Conservation (phyloP, 2,888 invertebrate species). For the Opisthograptis luteolata region DNA sequence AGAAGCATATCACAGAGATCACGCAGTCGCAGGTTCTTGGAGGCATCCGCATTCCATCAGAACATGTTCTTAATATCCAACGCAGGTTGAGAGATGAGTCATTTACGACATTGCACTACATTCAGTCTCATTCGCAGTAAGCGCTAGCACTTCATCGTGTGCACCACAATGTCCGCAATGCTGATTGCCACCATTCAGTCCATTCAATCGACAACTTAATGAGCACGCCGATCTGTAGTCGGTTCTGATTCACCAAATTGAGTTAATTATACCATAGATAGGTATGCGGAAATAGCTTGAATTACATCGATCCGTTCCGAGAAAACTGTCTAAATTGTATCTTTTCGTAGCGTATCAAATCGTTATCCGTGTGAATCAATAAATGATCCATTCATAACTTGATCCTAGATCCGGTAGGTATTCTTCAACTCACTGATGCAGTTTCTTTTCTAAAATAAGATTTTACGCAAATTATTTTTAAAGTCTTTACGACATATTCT, state of each 20-base stretch:
- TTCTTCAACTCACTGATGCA: background rate
- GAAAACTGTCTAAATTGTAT: slow-evolving; percentile 45
- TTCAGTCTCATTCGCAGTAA: slow-evolving; percentile 74
- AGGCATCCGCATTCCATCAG: slow-evolving; percentile 76
- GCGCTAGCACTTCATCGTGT: slow-evolving; percentile 55
- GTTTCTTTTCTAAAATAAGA: background rate
- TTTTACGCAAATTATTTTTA: background rate
- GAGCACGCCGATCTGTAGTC: slow-evolving; percentile 44
- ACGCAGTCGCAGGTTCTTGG: slow-evolving; percentile 62
- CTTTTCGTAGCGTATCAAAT: slow-evolving; percentile 41
- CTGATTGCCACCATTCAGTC: slow-evolving; percentile 49
- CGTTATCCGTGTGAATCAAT: slow-evolving; percentile 33
- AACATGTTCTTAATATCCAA: slow-evolving; percentile 72
- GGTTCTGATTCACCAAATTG: slow-evolving; percentile 55
- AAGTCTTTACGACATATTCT: background rate
- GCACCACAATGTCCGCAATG: slow-evolving; percentile 44
- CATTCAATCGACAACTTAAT: slow-evolving; percentile 57
- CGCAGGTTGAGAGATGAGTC: slow-evolving; percentile 56
- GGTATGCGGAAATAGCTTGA: slow-evolving; percentile 52
- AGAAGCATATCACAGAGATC: slow-evolving; percentile 43
- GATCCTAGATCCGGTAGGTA: slow-evolving; percentile 31
- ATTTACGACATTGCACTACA: slow-evolving; percentile 73
- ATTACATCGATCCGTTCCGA: slow-evolving; percentile 47
- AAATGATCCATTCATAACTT: slow-evolving; percentile 27
- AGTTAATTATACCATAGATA: slow-evolving; percentile 45